Percentiles rank a stretch among this genome's conserved stretches.
These are phyloP conservation scores for Tineola bisselliella DNA, from an alignment of 2,888 invertebrate genomes.

Conservation along the genomic window DNA sequence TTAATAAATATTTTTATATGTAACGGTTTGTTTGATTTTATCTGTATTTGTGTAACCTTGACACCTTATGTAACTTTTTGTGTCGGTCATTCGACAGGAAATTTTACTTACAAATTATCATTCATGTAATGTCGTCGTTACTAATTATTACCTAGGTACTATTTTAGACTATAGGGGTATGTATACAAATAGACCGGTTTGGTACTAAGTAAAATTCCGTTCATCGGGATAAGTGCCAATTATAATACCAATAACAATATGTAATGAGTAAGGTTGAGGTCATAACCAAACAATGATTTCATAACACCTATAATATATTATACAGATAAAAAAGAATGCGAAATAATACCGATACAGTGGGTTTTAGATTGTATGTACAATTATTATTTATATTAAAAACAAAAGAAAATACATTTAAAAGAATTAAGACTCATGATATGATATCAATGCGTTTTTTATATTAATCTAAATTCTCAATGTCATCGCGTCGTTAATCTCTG, in stretches of 20 bases:
- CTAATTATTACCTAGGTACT: background rate
- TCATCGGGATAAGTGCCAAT: background rate
- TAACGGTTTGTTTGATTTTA: slow-evolving; percentile 40
- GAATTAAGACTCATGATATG: no score
- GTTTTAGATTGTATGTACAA: no score
- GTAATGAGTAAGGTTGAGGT: no score
- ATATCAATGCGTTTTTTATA: no score
- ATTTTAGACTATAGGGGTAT: background rate
- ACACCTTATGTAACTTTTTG: background rate
- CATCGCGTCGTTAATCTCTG: background rate
- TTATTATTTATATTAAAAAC: no score
- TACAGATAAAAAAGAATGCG: no score
- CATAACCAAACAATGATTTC: no score
- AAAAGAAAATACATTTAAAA: no score
- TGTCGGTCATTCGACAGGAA: background rate
- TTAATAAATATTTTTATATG: slow-evolving; percentile 72
- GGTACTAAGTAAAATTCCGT: background rate
- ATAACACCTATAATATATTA: no score
- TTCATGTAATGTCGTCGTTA: background rate
- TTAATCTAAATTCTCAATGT: background rate
- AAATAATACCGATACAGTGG: no score
- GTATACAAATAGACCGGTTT: no score
- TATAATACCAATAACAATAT: no score
- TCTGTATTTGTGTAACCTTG: slow-evolving; percentile 1
- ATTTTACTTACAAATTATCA: background rate